Conservation (phyloP, 2,797 vertebrate species). For the Sandelia bainsii region DNA sequence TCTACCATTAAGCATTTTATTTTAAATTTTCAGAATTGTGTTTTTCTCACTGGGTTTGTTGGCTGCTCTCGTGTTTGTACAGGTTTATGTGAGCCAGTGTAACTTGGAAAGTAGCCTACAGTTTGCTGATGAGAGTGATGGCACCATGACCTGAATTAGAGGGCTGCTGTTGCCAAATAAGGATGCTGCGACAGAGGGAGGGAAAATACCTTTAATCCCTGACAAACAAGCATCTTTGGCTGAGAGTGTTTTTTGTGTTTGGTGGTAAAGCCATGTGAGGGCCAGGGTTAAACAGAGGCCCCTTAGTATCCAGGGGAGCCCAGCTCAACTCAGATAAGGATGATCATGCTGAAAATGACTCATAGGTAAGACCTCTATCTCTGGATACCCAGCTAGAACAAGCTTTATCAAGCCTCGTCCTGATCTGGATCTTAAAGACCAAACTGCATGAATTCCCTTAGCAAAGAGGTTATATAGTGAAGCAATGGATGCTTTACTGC, state of each 20-base stretch:
- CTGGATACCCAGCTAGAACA: conserved; percentile 85
- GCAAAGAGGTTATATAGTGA: conserved; percentile 70
- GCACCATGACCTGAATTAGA: conserved; percentile 71
- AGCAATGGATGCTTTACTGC: conserved; percentile 63
- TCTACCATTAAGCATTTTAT: conserved; percentile 33
- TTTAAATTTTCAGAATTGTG: conserved; percentile 42
- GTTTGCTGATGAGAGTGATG: conserved; percentile 76
- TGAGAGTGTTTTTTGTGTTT: conserved; percentile 68
- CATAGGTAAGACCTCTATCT: conserved; percentile 87
- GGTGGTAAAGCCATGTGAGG: conserved; percentile 68
- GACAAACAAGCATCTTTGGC: conserved; percentile 85
- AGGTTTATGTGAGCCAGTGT: conserved; percentile 75
- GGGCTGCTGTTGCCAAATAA: conserved; percentile 71
- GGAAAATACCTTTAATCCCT: conserved; percentile 82
- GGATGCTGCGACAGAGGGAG: conserved; percentile 74
- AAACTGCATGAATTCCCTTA: conserved; percentile 80
- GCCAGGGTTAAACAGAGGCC: conserved; percentile 78
- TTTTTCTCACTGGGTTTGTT: conserved; percentile 56
- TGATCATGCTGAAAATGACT: conserved; percentile 89
- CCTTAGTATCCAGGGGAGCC: conserved; percentile 77
- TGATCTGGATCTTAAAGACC: conserved; percentile 86
- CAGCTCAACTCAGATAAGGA: conserved; percentile 85
- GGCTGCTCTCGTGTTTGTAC: conserved; percentile 65
- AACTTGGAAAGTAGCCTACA: conserved; percentile 72
- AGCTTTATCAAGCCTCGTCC: conserved; percentile 83